Conservation (phyloP, 1,140 invertebrate genomes). For the Epicauta chinensis region DNA sequence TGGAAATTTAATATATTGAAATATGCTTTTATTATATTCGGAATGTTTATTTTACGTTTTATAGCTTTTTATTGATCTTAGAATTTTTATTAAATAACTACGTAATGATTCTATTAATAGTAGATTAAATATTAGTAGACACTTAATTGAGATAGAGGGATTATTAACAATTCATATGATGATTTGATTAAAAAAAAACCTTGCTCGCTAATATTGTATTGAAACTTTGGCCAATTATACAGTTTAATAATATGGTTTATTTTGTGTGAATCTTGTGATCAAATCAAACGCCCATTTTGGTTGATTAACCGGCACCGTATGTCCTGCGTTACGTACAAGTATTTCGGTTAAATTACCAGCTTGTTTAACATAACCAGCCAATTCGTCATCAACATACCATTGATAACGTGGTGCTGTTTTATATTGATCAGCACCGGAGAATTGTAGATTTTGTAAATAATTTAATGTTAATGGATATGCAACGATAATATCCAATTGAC, state of each 20-base stretch:
- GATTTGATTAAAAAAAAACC: too few relatives aligned
- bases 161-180: too few relatives aligned
- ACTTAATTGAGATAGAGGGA: too few relatives aligned
- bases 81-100: too few relatives aligned
- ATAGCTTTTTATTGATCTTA: too few relatives aligned
- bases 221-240: too few relatives aligned
- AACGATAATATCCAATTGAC: constrained; percentile 80
- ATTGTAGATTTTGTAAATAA: constrained; percentile 60
- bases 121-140: too few relatives aligned
- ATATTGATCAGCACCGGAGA: constrained; percentile 56
- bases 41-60: too few relatives aligned
- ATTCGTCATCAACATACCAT: constrained; percentile 59
- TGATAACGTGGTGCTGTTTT: constrained; percentile 51
- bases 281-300: constrained; percentile 68
- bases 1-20: too few relatives aligned
- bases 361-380: constrained; percentile 68
- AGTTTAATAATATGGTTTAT: constrained; percentile 45
- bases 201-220: too few relatives aligned
- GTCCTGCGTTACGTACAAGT: constrained; percentile 69
- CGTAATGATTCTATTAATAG: too few relatives aligned
- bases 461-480: constrained; percentile 71
- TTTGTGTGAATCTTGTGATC: constrained; percentile 65
- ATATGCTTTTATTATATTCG: too few relatives aligned
- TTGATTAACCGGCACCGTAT: constrained; percentile 75
- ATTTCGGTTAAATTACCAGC: constrained; percentile 70